These are phyloP conservation scores for Sclerurus mexicanus DNA, from an alignment of 2,113 vertebrate species.

Conservation along the genomic window DNA sequence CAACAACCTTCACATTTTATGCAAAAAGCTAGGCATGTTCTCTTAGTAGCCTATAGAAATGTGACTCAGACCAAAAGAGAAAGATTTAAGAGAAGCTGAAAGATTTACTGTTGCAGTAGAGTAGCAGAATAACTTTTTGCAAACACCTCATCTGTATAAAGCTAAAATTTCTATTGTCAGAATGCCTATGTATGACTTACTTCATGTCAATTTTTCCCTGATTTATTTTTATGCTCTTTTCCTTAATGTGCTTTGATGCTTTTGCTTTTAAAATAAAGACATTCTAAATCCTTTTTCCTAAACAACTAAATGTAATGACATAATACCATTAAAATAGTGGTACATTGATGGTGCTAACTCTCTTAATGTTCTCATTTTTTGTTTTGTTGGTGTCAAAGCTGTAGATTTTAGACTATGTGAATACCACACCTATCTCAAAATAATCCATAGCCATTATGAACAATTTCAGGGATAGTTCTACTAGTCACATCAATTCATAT, in stretches of 20 bases:
- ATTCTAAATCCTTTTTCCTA: not conserved
- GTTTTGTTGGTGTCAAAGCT: not conserved
- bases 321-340: not conserved
- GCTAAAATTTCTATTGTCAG: not conserved
- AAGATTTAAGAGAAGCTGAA: not conserved
- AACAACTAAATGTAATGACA: not conserved
- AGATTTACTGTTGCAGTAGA: not conserved
- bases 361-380: not conserved
- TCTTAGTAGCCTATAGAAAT: not conserved
- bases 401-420: not conserved
- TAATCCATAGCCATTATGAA: not conserved
- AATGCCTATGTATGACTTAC: not conserved
- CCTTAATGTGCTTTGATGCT: not conserved
- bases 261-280: not conserved
- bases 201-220: not conserved
- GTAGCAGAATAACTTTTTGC: not conserved
- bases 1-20: not conserved
- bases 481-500: not conserved
- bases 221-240: not conserved
- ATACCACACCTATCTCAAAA: not conserved
- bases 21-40: not conserved
- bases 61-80: not conserved
- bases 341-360: not conserved
- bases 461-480: not conserved
- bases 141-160: not conserved